Conservation (phyloP, 2,113 vertebrate genomes). For the Pagrus major region DNA sequence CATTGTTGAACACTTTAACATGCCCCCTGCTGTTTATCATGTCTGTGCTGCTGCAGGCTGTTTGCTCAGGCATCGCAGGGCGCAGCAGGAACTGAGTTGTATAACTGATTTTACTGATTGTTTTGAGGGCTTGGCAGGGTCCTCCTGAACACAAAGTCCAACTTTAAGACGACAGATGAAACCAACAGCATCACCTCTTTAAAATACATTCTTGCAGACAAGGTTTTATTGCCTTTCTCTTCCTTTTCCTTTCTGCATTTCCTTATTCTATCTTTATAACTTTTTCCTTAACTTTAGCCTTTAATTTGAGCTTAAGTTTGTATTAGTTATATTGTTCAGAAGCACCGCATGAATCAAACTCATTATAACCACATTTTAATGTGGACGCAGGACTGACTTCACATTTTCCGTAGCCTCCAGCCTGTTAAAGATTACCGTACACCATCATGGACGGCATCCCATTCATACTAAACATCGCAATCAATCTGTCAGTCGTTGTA, state of each 20-base stretch:
- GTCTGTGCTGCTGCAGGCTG: neutral
- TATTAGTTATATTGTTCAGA: neutral
- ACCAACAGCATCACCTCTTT: neutral
- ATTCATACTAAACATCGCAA: slow-evolving; percentile 2
- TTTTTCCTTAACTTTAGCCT: neutral
- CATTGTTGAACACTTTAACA: neutral
- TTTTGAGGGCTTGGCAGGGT: slow-evolving; percentile 22
- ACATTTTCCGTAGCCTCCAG: neutral
- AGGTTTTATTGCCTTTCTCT: neutral
- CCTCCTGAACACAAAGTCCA: slow-evolving; percentile 32
- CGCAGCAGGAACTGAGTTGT: slow-evolving; percentile 46
- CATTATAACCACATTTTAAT: neutral
- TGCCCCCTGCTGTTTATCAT: neutral
- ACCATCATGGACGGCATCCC: neutral
- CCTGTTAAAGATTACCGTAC: neutral
- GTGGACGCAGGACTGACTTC: neutral
- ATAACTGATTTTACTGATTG: slow-evolving; percentile 32
- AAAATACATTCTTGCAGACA: neutral
- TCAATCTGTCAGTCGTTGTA: slow-evolving; percentile 33
- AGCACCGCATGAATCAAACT: neutral
- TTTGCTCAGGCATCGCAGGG: slow-evolving; percentile 28
- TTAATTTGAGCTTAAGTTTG: neutral
- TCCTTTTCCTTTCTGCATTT: neutral
- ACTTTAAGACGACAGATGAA: neutral
- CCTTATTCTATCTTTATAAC: too few relatives aligned